Evolutionary conservation across 2,113 vertebrate species (phyloP), one percentile per base, ranked within the genome.

Genomic region (Crotalus helleri): DNA sequence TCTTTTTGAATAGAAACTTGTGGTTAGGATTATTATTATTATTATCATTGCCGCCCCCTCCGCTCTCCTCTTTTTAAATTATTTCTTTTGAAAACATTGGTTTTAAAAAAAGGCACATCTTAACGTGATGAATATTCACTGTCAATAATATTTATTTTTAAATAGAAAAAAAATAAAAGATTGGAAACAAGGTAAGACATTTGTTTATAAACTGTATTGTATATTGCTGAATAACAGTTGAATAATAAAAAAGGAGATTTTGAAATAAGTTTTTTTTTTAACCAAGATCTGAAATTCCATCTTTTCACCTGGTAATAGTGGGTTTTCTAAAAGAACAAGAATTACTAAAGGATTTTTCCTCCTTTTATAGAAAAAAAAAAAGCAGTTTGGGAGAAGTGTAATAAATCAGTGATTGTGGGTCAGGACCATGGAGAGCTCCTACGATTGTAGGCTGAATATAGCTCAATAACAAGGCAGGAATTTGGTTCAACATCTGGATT

Each of bases 111-210:
- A 97, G 97, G 96, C 94, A 98, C 97, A 98, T 97, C 96, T 96
- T 98, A 97, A 97, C 98, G 97, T 98, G 97, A 98, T 98, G 97
- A 98, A 98, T 98, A 98, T 96, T 98, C 98, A 98, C 98, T 97
- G 98, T 98, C 97, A 97, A 98, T 98, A 98, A 98, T 99, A 98
- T 99, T 99, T 98, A 98, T 99, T 99, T 98, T 99, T 99, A 98
- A 98, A 98, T 98, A 98, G 98, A 90, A 92, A 88, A 92, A 81
- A 81, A 81, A 81, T 49, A 87, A 91, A 92, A 98, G 97, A 98
- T 98, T 98, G 97, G 98, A 98, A 98, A 98, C 97, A 98, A 98
- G 98, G 97, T 98, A 98, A 98, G 97, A 98, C 97, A 98, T 98
- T 98, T 98, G 98, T 98, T 98, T 98, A 98, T 98, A 98, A 98